phyloP scores from a whole-genome alignment of 2,797 vertebrate genomes.

The Echeneis naucrates region DNA sequence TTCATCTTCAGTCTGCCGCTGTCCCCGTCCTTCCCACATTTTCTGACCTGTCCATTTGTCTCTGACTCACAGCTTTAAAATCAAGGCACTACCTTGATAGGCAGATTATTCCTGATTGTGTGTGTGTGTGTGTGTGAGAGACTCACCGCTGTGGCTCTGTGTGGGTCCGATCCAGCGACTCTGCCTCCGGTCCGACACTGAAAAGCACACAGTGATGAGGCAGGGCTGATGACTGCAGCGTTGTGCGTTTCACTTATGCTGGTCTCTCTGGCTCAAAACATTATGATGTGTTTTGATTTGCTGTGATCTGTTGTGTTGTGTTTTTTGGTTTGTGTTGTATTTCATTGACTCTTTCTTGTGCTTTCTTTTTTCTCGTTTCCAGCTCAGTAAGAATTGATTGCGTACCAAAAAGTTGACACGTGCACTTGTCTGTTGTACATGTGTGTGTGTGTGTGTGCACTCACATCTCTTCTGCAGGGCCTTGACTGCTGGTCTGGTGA shows the following conservation, averaged over 20 bases:
- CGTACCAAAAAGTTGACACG: neutral
- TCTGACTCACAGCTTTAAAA: too few relatives aligned
- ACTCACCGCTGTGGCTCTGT: slow-evolving; percentile 85
- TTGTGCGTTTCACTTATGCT: too few relatives aligned
- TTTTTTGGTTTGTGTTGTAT: too few relatives aligned
- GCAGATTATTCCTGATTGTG: neutral
- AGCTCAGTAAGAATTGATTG: slow-evolving; percentile 21
- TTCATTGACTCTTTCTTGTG: too few relatives aligned
- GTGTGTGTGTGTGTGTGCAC: slow-evolving; percentile 41
- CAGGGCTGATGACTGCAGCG: too few relatives aligned
- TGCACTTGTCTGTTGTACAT: neutral
- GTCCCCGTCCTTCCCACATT: neutral
- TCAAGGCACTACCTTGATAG: neutral
- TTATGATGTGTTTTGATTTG: too few relatives aligned
- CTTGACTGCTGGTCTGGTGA: slow-evolving; percentile 63
- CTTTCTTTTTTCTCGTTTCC: slow-evolving; percentile 37
- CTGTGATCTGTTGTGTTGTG: too few relatives aligned
- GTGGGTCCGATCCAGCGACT: slow-evolving; percentile 84
- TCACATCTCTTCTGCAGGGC: slow-evolving; percentile 79
- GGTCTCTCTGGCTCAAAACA: too few relatives aligned
- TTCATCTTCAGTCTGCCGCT: too few relatives aligned
- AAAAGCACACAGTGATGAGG: slow-evolving; percentile 11
- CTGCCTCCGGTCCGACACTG: slow-evolving; percentile 80
- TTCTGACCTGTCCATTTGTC: neutral
- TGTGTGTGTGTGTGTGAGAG: neutral